Conservation (phyloP, 2,797 vertebrate species). For the Caiman crocodilus region DNA sequence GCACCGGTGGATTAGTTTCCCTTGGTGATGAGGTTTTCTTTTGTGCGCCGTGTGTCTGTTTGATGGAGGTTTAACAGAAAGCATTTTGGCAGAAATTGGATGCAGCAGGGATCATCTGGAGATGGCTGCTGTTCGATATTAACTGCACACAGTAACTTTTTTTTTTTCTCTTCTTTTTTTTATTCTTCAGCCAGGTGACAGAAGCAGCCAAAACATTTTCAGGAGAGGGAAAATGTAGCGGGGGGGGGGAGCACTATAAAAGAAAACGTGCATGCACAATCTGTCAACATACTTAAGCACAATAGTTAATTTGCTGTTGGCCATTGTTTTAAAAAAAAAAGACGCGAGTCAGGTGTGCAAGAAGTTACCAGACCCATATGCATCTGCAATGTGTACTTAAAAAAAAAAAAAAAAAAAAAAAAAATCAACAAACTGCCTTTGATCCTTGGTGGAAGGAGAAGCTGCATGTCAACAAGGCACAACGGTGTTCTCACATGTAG, state of each 20-base stretch:
- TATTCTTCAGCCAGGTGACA: conserved; percentile 81
- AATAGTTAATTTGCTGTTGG: conserved; percentile 62
- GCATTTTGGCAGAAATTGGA: conserved; percentile 98
- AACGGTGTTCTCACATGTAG: background rate
- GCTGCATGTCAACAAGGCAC: background rate
- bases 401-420: background rate
- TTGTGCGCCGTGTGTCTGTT: conserved; percentile 97
- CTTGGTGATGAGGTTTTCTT: conserved; percentile 99
- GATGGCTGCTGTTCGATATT: conserved; percentile 96
- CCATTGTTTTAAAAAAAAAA: conserved; percentile 61
- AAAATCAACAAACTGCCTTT: background rate
- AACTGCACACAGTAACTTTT: conserved; percentile 91
- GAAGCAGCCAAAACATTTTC: conserved; percentile 73
- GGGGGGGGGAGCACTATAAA: conserved; percentile 38
- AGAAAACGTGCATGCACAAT: conserved; percentile 27
- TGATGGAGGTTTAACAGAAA: conserved; percentile 99
- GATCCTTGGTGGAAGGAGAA: accelerated
- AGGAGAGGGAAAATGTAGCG: conserved; percentile 45
- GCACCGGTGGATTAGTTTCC: conserved; percentile 98
- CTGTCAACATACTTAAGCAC: conserved; percentile 47
- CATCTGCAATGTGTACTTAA: conserved; percentile 4
- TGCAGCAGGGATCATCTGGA: conserved; percentile 97
- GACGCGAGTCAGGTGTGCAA: background rate
- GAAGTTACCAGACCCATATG: conserved; percentile 23
- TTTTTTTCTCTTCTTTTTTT: conserved; percentile 65